Evolutionary conservation across 2,888 invertebrate genomes (phyloP).

Genomic region (Eurytoma adleriae): DNA sequence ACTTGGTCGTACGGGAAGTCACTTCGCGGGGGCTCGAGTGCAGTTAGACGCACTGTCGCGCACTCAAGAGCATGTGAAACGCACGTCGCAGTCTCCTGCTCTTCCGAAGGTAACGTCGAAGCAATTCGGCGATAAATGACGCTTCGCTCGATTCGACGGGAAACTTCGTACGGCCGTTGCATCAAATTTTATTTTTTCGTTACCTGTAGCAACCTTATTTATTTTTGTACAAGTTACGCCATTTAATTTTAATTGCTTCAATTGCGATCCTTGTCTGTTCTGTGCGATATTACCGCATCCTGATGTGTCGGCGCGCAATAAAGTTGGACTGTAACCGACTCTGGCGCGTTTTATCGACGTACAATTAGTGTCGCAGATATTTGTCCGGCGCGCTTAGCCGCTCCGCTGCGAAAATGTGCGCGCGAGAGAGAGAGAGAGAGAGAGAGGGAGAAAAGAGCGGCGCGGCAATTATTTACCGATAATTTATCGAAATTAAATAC

Average conservation of each 20-base stretch:
- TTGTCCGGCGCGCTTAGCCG: conserved; percentile 15
- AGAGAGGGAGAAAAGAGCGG: background rate
- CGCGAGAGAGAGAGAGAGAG: background rate
- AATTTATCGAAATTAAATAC: conserved; percentile 54
- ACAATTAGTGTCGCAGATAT: conserved; percentile 29
- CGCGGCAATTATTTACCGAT: conserved; percentile 38
- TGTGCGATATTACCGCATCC: background rate
- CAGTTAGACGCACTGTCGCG: too few species aligned
- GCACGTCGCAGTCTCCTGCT: too few species aligned
- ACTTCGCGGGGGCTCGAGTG: background rate
- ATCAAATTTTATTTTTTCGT: background rate
- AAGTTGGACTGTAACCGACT: background rate
- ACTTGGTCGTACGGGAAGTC: background rate
- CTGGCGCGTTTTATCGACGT: conserved; percentile 15
- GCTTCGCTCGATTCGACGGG: background rate
- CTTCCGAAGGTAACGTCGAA: too few species aligned
- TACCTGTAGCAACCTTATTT: background rate
- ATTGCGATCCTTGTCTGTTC: background rate
- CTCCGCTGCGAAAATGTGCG: conserved; percentile 19
- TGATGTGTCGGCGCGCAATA: conserved; percentile 1
- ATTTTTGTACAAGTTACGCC: background rate
- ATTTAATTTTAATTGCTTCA: too few species aligned
- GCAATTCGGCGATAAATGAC: background rate
- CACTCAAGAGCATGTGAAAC: too few species aligned
- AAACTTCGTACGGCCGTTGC: conserved; percentile 2